Percentiles rank a stretch among this genome's conserved stretches.
phyloP scores from a whole-genome alignment of 2,888 invertebrate genomes.

The Deroplatys truncata region DNA sequence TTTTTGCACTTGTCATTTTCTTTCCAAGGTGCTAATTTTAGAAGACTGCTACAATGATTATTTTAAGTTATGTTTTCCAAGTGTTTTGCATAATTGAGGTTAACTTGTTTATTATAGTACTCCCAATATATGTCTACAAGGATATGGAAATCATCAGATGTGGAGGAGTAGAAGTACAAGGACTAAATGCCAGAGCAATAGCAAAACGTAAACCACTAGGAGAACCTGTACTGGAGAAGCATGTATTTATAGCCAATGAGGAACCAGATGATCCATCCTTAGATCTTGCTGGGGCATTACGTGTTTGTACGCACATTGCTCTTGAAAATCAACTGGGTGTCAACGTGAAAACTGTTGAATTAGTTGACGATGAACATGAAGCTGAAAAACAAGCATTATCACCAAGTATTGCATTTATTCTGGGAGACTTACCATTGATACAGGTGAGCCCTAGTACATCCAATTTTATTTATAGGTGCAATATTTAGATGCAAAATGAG shows the following conservation, averaged over 20 bases:
- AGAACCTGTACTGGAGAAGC: conserved; percentile 73
- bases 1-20: no score
- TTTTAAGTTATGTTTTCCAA: no score
- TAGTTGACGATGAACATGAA: conserved; percentile 51
- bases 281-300: conserved; percentile 50
- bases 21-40: no score
- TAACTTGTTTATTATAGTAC: conserved; percentile 9
- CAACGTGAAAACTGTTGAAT: conserved; percentile 59
- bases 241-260: conserved; percentile 64
- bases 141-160: conserved; percentile 53
- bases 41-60: no score
- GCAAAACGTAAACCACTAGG: conserved; percentile 63
- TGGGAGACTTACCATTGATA: conserved; percentile 40
- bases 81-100: neutral
- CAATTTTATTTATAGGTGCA: no score
- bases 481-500: no score
- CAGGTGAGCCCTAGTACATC: conserved; percentile 33
- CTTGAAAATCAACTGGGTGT: conserved; percentile 64
- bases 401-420: conserved; percentile 41
- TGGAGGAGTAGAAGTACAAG: conserved; percentile 74
- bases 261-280: conserved; percentile 34
- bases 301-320: conserved; percentile 63
- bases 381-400: conserved; percentile 36
- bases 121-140: conserved; percentile 49
- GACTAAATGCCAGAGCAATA: conserved; percentile 72